These are phyloP conservation scores for Myodes glareolus DNA, from an alignment of 2,113 vertebrate species.

Conservation along the genomic window DNA sequence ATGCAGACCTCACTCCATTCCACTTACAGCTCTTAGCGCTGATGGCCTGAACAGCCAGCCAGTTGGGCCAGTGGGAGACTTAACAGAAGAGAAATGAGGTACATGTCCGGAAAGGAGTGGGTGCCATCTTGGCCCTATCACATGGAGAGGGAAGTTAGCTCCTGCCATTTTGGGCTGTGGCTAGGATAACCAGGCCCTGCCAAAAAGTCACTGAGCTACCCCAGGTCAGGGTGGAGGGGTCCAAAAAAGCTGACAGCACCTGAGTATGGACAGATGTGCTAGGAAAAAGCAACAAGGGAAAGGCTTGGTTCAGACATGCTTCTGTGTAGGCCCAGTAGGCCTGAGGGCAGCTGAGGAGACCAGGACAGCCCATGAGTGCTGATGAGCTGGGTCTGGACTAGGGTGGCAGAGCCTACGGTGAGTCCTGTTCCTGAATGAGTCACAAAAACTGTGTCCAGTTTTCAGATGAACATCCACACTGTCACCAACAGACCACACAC, in stretches of 20 bases:
- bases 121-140: background rate
- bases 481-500: background rate
- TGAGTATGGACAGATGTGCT: accelerated
- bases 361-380: accelerated
- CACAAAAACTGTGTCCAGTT: background rate
- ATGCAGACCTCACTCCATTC: background rate
- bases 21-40: accelerated
- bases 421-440: background rate
- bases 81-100: background rate
- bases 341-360: accelerated
- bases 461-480: background rate
- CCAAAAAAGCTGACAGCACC: accelerated
- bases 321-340: background rate
- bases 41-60: background rate
- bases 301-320: background rate
- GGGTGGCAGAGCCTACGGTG: accelerated
- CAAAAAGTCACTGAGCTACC: background rate
- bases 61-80: background rate
- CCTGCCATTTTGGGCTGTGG: background rate
- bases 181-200: background rate
- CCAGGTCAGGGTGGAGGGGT: background rate
- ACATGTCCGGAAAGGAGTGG: background rate
- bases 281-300: background rate
- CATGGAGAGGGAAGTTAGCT: background rate
- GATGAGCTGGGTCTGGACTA: accelerated